Evolutionary conservation across 2,888 invertebrate genomes (phyloP), one percentile per base, ranked within the genome.

Genomic region (Oxycera nigricornis): DNA sequence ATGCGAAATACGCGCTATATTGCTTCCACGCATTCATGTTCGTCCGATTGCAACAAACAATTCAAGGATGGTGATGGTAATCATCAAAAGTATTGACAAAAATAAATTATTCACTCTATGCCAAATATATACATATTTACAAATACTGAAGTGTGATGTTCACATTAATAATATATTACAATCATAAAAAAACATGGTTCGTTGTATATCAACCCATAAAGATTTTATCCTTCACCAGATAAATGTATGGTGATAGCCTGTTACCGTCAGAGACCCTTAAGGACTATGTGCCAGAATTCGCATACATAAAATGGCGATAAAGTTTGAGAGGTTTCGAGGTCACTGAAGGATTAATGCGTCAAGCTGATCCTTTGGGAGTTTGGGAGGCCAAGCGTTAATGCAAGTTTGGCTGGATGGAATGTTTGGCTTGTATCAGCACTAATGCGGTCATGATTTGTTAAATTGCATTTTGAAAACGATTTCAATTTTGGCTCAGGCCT

Each of bases 211-310:
- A 26, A 57, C 24, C 57, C 24, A 26, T 57, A 57, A 57, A 57
- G 57, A 57, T 57, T 57, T 57, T 57, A 57, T 57, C 57, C 57
- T 22, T 57, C 17, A 57, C 9, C 57, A 57, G 57, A 24, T 57
- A 57, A 57, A 24, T 17, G 24, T 14, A 9, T 24, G 24, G 14
- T 22, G 39, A 39, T 39, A 39, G 14, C 39, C 7, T 39, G 7
- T 39, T 14, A 39, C 7, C 9, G 1, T 22, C 14, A 14, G 22
- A 9, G 24, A n/a, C n/a, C n/a, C n/a, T n/a, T 7, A n/a, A 9
- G 17, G 24, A 57, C 9, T 17, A 26, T 24, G 24, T 24, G 24
- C 57, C 24, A 20, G 57, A 4, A 57, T 57, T 57, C 57, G 24
- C 20, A 22, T 6, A 20, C 57, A 57, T 57, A 57, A 57, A 57